Percentiles rank a stretch among this genome's conserved stretches.
Evolutionary conservation across 2,113 vertebrate species (phyloP).

Genomic region (Tricholaema leucomelas): DNA sequence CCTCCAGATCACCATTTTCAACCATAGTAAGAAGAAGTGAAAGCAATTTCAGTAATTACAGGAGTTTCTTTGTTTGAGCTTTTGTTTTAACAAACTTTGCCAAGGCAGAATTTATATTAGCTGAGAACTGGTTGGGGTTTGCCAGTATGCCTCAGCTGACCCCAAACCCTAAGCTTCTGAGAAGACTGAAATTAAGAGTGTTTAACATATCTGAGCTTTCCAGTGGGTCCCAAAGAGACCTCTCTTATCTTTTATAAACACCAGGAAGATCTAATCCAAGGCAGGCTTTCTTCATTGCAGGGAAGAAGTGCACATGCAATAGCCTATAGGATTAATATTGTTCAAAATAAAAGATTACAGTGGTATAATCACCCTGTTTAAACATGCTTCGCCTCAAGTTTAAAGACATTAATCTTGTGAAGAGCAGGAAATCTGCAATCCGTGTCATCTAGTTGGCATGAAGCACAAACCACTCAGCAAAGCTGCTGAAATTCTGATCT

Average conservation of each 20-base stretch:
- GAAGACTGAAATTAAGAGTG: background rate
- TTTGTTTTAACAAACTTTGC: background rate
- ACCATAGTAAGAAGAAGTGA: background rate
- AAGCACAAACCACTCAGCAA: background rate
- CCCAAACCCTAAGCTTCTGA: background rate
- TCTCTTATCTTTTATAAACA: constrained; percentile 17
- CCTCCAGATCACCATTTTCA: constrained; percentile 14
- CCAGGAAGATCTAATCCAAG: constrained; percentile 25
- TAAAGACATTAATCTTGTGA: constrained; percentile 45
- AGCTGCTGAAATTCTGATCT: constrained; percentile 15
- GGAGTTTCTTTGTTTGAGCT: constrained; percentile 6
- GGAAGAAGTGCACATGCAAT: background rate
- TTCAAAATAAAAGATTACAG: constrained; percentile 14
- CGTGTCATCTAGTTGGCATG: background rate
- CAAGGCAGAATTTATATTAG: background rate
- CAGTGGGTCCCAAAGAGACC: background rate
- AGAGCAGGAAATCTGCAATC: background rate
- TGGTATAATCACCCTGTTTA: constrained; percentile 12
- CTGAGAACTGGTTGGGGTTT: background rate
- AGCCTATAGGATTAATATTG: background rate
- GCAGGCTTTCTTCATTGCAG: constrained; percentile 20
- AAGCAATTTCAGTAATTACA: background rate
- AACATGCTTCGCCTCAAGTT: background rate
- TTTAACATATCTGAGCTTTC: background rate
- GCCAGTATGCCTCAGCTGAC: constrained; percentile 2